Conservation (phyloP, 2,113 vertebrate genomes). For the Manacus vitellinus region DNA sequence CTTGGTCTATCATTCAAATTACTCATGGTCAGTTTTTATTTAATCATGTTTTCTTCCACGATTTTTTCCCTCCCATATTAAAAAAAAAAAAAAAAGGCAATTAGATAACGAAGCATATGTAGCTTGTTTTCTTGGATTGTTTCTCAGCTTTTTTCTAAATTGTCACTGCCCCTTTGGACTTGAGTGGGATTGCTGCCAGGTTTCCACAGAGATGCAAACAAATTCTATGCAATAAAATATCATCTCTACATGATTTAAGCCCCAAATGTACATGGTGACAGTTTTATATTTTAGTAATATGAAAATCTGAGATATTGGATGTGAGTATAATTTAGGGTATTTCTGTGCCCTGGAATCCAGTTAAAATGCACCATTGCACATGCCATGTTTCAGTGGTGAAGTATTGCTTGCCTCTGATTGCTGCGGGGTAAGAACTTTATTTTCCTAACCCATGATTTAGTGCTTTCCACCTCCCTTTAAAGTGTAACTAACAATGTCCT, state of each 20-base stretch:
- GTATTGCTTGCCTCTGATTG: conserved; percentile 13
- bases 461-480: conserved; percentile 27
- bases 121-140: conserved; percentile 23
- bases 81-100: neutral
- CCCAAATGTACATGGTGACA: conserved; percentile 40
- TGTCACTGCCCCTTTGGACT: conserved; percentile 56
- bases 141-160: conserved; percentile 33
- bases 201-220: conserved; percentile 63
- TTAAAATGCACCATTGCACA: conserved; percentile 49
- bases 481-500: conserved; percentile 32
- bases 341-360: conserved; percentile 41
- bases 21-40: conserved; percentile 23
- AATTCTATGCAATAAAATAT: conserved; percentile 53
- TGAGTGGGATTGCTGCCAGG: conserved; percentile 9
- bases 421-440: conserved; percentile 49
- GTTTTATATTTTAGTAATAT: conserved; percentile 61
- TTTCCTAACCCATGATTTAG: conserved; percentile 50
- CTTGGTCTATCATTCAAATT: neutral
- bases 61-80: neutral
- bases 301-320: conserved; percentile 37
- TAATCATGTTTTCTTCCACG: neutral
- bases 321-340: conserved; percentile 44
- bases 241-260: conserved; percentile 55
- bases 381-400: neutral
- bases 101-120: neutral